Conservation (phyloP, 2,888 invertebrate genomes). For the Oxycera nigricornis region DNA sequence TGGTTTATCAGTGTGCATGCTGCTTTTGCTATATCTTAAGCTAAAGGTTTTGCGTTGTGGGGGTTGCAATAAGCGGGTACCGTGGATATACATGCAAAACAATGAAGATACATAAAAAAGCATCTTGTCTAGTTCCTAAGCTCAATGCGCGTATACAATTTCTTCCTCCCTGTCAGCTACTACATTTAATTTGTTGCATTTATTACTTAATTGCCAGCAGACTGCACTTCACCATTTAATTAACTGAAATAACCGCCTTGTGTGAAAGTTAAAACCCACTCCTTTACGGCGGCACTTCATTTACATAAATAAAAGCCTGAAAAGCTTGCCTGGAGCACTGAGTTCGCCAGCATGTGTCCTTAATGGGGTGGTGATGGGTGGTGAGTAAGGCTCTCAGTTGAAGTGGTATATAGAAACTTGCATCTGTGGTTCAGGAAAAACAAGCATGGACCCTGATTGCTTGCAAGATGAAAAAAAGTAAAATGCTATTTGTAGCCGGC, state of each 20-base stretch:
- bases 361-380: no score
- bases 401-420: no score
- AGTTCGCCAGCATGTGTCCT: no score
- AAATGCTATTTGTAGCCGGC: no score
- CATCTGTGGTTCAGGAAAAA: no score
- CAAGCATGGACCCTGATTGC: no score
- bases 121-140: no score
- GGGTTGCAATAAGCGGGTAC: not conserved
- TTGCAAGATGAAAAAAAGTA: no score
- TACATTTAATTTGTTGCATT: not conserved
- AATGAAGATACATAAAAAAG: not conserved
- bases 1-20: not conserved
- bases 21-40: not conserved
- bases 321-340: not conserved
- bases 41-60: not conserved
- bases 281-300: not conserved
- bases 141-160: not conserved
- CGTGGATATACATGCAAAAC: not conserved
- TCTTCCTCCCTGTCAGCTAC: not conserved
- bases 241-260: not conserved
- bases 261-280: not conserved
- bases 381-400: no score
- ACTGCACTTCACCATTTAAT: not conserved
- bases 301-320: constrained; percentile 12
- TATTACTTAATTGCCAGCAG: not conserved